These are phyloP conservation scores for Tineola bisselliella DNA, from an alignment of 2,888 invertebrate genomes.

Conservation along the genomic window DNA sequence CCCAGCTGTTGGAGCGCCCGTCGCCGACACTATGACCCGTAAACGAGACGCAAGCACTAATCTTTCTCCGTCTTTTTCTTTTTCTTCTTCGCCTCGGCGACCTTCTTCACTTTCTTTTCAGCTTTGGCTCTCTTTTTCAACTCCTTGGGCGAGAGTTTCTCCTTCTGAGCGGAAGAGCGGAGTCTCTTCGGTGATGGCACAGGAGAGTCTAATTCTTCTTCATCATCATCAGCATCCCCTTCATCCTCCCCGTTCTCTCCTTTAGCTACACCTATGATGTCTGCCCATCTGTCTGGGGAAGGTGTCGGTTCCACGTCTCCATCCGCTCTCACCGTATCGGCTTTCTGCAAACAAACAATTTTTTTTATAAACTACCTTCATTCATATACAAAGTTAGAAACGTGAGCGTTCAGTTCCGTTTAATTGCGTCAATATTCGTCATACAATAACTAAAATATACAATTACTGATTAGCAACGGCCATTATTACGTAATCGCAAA, in stretches of 20 bases:
- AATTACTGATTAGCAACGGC: too few species aligned
- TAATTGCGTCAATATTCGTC: too few species aligned
- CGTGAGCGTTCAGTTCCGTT: too few species aligned
- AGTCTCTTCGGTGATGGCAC: conserved; percentile 17
- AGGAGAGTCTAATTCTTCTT: conserved; percentile 19
- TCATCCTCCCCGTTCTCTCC: conserved; percentile 23
- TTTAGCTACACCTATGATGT: conserved; percentile 55
- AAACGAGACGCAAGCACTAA: conserved; percentile 37
- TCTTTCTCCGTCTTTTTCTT: conserved; percentile 55
- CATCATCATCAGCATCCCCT: conserved; percentile 18
- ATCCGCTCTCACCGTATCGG: conserved; percentile 18
- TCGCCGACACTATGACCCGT: not conserved
- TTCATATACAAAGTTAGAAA: not conserved
- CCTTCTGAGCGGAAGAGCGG: not conserved
- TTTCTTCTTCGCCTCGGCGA: conserved; percentile 30
- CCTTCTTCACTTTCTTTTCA: conserved; percentile 28
- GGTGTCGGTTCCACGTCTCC: conserved; percentile 55
- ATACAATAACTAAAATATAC: too few species aligned
- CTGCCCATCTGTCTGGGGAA: conserved; percentile 59
- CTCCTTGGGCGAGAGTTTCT: not conserved
- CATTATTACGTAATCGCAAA: too few species aligned
- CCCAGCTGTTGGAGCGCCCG: not conserved
- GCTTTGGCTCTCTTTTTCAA: conserved; percentile 21
- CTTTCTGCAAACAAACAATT: not conserved
- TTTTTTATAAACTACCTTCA: not conserved